Evolutionary conservation across 2,113 vertebrate genomes (phyloP).

Genomic region (Okapia johnstoni): DNA sequence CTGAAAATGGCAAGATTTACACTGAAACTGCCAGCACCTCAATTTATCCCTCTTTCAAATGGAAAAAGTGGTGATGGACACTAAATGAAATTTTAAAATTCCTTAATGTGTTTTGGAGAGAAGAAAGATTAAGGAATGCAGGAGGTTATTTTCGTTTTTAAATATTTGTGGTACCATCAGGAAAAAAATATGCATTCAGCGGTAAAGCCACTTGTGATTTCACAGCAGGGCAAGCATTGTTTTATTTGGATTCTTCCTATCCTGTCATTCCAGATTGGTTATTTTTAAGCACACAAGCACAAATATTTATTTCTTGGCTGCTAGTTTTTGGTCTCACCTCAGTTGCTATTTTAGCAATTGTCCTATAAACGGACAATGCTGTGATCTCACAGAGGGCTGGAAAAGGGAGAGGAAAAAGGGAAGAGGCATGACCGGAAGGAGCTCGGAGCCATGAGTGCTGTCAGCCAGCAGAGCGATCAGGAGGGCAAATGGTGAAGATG

Average conservation of each 20-base stretch:
- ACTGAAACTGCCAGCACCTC: not conserved
- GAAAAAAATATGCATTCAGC: not conserved
- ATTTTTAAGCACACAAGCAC: constrained; percentile 60
- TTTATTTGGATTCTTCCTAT: constrained; percentile 45
- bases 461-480: not conserved
- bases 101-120: not conserved
- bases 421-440: not conserved
- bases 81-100: not conserved
- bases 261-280: constrained; percentile 42
- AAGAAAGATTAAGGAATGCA: not conserved
- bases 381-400: constrained; percentile 15
- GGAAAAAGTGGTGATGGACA: not conserved
- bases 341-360: constrained; percentile 55
- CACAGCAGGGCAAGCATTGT: not conserved
- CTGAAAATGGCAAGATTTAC: not conserved
- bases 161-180: not conserved
- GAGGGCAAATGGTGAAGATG: not conserved
- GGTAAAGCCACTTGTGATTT: not conserved
- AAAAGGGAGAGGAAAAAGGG: not conserved
- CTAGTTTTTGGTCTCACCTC: constrained; percentile 43
- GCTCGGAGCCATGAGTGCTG: not conserved
- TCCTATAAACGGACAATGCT: constrained; percentile 54
- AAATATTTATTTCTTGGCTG: constrained; percentile 57
- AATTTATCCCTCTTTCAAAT: not conserved
- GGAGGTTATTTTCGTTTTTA: not conserved